A percentile compares a stretch with the other conserved stretches of the same genome.
Evolutionary conservation across 2,888 invertebrate genomes (phyloP).

Genomic region (Omphaloscelis lunosa): DNA sequence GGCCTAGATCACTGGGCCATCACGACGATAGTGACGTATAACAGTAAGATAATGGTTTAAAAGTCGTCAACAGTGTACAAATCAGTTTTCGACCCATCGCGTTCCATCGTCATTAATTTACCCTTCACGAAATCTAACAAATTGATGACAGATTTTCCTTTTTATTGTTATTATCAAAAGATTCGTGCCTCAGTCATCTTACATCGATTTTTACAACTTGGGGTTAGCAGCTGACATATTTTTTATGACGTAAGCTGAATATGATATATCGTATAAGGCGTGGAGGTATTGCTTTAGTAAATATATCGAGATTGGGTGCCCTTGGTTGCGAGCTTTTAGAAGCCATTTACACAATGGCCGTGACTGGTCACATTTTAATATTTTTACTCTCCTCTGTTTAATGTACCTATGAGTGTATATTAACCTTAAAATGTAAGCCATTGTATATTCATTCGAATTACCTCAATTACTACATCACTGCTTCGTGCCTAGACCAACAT

Average conservation of each 20-base stretch:
- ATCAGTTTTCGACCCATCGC: constrained; percentile 47
- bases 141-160: constrained; percentile 50
- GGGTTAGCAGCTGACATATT: constrained; percentile 31
- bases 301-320: constrained; percentile 12
- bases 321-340: constrained; percentile 10
- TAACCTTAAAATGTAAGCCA: background rate
- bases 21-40: background rate
- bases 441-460: background rate
- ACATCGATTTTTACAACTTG: constrained; percentile 28
- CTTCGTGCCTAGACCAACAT: constrained; percentile 5
- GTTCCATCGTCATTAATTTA: constrained; percentile 53
- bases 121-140: constrained; percentile 34
- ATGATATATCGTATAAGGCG: constrained; percentile 32
- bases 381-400: background rate
- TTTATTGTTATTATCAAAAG: constrained; percentile 23
- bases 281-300: constrained; percentile 11
- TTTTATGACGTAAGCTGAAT: constrained; percentile 33
- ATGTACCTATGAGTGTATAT: background rate
- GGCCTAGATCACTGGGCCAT: background rate
- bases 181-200: constrained; percentile 15
- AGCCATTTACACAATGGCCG: background rate
- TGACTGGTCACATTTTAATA: background rate
- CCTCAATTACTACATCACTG: constrained; percentile 1
- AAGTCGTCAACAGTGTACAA: constrained; percentile 28
- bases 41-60: background rate